Base-by-base conservation (phyloP, 2,888 invertebrate species). In the Druceiella hillmani region DNA sequence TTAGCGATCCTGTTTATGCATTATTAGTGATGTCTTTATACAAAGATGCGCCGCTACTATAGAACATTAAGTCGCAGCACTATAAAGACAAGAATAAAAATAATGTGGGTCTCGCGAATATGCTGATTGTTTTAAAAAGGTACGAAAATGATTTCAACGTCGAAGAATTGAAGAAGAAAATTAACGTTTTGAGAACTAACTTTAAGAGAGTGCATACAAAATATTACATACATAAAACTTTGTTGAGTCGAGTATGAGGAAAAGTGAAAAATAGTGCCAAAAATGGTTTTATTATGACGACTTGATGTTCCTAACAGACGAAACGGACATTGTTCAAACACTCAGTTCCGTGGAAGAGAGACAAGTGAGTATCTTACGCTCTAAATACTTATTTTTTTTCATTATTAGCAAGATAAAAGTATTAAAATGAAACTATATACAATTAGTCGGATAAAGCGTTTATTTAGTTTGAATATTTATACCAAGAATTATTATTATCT, bases 21-120 rank as follows among this genome's bases (percentile, higher is more conserved):
- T n/a, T n/a, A n/a, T 36, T 30, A 24, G 29, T 36, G 30, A 36
- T 36, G 31, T 36, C 30, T 30, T 36, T 30, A 36, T 30, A 36
- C 36, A 36, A 36, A 36, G 36, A 36, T 36, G 36, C 36, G 36
- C 20, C 36, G 30, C 29, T 36, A 36, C 31, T 36, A 31, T 36
- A 31, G 36, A 31, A 30, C 36, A 36, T 36, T 36, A 36, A 36
- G 36, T 29, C 36, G 29, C 36, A 17, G 35, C 25, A 36, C 27
- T 36, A 36, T 27, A 27, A 17, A 35, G 35, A 35, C 27, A 35
- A 35, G 29, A 35, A 35, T 35, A 35, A 35, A 35, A 35, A 35
- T 27, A 35, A 28, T 35, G 29, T 35, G 35, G 35, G 28, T 35
- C 35, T 35, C 35, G 29, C 26, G 35, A 35, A 35, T 28, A 35